Evolutionary conservation across 2,888 invertebrate species (phyloP).

Genomic region (Cephus spinipes): DNA sequence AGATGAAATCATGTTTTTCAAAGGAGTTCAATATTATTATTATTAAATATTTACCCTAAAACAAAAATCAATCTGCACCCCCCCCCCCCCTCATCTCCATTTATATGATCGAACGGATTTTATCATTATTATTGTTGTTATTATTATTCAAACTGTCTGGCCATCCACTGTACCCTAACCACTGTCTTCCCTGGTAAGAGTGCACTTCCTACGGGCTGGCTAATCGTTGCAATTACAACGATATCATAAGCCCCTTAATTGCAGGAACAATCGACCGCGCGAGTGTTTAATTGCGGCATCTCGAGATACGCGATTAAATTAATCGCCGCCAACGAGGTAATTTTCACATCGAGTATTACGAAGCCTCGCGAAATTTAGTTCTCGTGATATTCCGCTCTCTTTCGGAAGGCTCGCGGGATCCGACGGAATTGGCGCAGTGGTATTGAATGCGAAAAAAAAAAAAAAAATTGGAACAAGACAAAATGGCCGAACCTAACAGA

Average conservation of each 20-base stretch:
- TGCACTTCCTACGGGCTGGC: slow-evolving; percentile 13
- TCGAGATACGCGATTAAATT: slow-evolving; percentile 7
- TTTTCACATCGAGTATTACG: neutral
- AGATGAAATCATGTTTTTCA: neutral
- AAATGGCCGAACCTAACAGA: neutral
- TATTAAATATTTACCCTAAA: neutral
- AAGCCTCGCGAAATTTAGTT: neutral
- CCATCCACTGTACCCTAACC: neutral
- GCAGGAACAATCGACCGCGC: slow-evolving; percentile 50
- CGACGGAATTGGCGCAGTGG: neutral
- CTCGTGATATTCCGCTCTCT: neutral
- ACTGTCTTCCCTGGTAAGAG: neutral
- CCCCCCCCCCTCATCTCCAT: neutral
- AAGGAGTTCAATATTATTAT: neutral
- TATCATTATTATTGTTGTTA: neutral
- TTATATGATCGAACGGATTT: neutral
- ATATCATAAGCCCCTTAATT: slow-evolving; percentile 56
- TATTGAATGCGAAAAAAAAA: neutral
- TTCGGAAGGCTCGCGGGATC: neutral
- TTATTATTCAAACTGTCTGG: neutral
- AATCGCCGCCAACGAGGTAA: slow-evolving; percentile 1
- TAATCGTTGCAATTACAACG: slow-evolving; percentile 56
- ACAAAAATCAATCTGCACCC: neutral
- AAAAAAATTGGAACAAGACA: neutral
- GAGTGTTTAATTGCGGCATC: slow-evolving; percentile 50